Evolutionary conservation across 2,113 vertebrate genomes (phyloP).

Genomic region (Brachypodius melanocephalos): DNA sequence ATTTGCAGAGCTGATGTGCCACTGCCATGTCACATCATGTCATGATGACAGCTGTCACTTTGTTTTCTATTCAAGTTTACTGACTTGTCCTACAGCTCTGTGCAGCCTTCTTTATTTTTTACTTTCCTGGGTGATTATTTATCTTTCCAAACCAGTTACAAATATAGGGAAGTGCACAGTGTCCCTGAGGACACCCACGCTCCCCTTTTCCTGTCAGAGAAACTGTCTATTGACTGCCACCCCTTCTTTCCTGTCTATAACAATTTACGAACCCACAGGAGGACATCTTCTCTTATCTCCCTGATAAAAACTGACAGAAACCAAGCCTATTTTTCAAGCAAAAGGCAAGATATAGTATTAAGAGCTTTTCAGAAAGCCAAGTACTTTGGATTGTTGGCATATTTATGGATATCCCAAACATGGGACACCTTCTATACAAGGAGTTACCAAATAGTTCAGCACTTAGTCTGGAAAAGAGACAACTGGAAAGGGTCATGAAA

Average conservation of each 20-base stretch:
- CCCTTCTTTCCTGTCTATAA: not conserved
- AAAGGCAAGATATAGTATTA: not conserved
- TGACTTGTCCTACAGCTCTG: not conserved
- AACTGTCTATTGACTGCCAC: not conserved
- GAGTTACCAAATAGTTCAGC: not conserved
- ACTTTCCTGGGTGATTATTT: not conserved
- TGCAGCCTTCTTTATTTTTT: not conserved
- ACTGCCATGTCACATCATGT: not conserved
- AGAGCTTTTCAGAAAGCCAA: not conserved
- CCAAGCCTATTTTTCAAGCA: not conserved
- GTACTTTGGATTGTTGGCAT: not conserved
- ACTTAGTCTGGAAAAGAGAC: not conserved
- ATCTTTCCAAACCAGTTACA: not conserved
- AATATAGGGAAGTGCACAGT: not conserved
- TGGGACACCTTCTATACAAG: not conserved
- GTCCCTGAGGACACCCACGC: not conserved
- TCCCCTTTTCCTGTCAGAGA: not conserved
- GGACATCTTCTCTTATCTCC: not conserved
- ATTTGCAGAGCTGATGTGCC: not conserved
- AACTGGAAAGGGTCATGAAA: not conserved
- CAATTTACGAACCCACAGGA: not conserved
- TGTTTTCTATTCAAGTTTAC: not conserved
- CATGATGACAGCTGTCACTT: not conserved
- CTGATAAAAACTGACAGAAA: not conserved
- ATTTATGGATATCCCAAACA: not conserved